Conservation (phyloP, 1,140 invertebrate species). For the Chymomyza costata region DNA sequence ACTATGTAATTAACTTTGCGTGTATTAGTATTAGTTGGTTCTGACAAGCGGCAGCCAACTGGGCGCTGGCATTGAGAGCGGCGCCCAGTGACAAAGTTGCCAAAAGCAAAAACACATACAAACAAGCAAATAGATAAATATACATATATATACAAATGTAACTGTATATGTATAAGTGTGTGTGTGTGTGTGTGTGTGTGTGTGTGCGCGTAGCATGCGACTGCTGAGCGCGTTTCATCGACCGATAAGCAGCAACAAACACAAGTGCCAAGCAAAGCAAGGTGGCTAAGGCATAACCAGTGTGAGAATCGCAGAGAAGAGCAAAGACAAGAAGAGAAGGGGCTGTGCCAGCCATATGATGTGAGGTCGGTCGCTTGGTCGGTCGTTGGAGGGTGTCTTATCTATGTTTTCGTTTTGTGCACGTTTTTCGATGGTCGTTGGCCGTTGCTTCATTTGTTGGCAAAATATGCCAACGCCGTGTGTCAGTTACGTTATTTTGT, state of each 20-base stretch:
- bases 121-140: too few relatives aligned
- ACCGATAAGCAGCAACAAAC: constrained; percentile 24
- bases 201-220: constrained; percentile 27
- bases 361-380: too few relatives aligned
- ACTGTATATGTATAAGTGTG: background rate
- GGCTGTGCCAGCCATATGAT: background rate
- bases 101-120: too few relatives aligned
- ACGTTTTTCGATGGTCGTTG: constrained; percentile 46
- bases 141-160: too few relatives aligned
- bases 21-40: too few relatives aligned
- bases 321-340: background rate
- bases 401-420: constrained; percentile 59
- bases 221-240: constrained; percentile 41
- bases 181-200: constrained; percentile 2
- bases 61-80: too few relatives aligned
- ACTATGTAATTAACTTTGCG: too few relatives aligned
- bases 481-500: background rate
- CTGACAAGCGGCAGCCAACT: too few relatives aligned
- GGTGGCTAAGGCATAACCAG: too few relatives aligned
- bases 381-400: constrained; percentile 50
- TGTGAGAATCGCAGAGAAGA: background rate
- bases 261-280: too few relatives aligned
- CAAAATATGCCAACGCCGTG: constrained; percentile 33
- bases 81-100: too few relatives aligned
- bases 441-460: constrained; percentile 10